Evolutionary conservation across 2,888 invertebrate genomes (phyloP).

Genomic region (Pammene aurita): DNA sequence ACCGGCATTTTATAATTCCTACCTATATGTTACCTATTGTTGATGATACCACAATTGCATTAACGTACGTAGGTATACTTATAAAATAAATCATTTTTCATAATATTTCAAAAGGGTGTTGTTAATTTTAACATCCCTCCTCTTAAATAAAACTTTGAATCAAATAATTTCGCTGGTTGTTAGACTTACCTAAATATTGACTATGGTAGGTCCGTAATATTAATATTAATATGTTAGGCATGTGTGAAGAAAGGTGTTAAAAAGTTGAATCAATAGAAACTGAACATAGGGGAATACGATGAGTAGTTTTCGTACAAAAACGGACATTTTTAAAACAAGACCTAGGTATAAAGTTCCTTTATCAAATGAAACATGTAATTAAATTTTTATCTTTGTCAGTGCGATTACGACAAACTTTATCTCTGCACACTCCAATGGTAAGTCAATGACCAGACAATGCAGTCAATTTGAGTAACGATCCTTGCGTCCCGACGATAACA

Average conservation of each 20-base stretch:
- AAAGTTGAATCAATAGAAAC: conserved; percentile 21
- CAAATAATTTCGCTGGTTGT: too few relatives aligned
- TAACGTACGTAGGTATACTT: too few relatives aligned
- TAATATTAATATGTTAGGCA: neutral
- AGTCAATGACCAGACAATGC: conserved; percentile 34
- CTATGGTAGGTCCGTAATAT: too few relatives aligned
- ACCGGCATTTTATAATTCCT: too few relatives aligned
- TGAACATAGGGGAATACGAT: neutral
- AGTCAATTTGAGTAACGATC: conserved; percentile 28
- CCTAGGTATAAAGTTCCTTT: neutral
- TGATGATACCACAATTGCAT: too few relatives aligned
- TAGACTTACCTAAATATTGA: too few relatives aligned
- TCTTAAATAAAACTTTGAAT: too few relatives aligned
- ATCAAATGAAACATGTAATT: conserved; percentile 29
- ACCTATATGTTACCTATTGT: too few relatives aligned
- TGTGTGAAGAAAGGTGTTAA: conserved; percentile 33
- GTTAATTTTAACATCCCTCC: too few relatives aligned
- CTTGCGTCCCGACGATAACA: conserved; percentile 26
- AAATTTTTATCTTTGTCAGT: conserved; percentile 31
- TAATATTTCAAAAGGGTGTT: too few relatives aligned
- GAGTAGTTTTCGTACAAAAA: neutral
- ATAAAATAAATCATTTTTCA: too few relatives aligned
- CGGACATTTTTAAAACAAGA: neutral
- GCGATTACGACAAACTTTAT: conserved; percentile 28
- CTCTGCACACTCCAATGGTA: conserved; percentile 22